Evolutionary conservation across 2,797 vertebrate genomes (phyloP), one percentile per base, ranked within the genome.

Genomic region (Arremon aurantiirostris): DNA sequence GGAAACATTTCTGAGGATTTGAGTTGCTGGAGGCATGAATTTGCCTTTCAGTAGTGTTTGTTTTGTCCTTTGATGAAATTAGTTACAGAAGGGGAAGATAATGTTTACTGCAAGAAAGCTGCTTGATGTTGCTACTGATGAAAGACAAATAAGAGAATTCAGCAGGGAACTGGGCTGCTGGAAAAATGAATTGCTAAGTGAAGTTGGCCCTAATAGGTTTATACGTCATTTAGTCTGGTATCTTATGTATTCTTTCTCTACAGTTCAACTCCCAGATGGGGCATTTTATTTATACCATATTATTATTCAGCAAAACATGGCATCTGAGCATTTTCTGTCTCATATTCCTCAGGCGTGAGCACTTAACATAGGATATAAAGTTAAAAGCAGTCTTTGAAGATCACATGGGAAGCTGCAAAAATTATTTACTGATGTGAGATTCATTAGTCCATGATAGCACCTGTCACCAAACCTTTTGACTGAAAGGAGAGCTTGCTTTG

Each of bases 51-150:
- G 59, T 97, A 92, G 65, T 95, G 83, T 95, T 97, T 97, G 71
- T 93, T 97, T 97, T 96, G 82, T 92, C 73, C 79, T 97, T 94
- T 97, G 85, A 97, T 97, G 91, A 97, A 97, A 97, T 97, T 97
- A 97, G 94, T 95, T 96, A 77, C 90, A 96, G 86, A 95, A 96
- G 68, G 76, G 91, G 86, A 96, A 94, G 94, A 94, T 95, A 92
- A 82, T 95, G 90, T 97, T 89, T 95, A 91, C 95, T 95, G 87
- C 77, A 94, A 96, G 94, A 87, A 97, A 96, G 92, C 95, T 84
- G 82, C 96, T 96, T 97, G 92, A 92, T 95, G 97, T 82, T 94
- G 87, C 85, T 89, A 23, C 93, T 91, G 96, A 95, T 97, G 93
- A 97, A 97, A 98, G 96, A 96, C 92, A 97, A 96, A 82, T 90